Evolutionary conservation across 2,113 vertebrate genomes (phyloP).

Genomic region (Columba livia): DNA sequence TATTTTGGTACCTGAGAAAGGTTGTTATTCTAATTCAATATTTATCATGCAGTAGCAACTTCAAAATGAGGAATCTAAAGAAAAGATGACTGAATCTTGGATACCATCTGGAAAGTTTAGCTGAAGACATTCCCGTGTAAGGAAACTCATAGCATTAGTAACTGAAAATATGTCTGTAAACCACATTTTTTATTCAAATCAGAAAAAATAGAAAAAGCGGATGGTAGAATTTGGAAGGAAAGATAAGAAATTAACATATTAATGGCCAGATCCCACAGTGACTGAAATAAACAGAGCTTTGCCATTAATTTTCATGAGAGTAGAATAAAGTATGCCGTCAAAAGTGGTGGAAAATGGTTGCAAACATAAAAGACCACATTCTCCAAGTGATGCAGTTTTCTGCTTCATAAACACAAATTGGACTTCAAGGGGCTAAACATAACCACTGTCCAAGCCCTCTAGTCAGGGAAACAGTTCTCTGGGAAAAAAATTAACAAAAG

Average conservation of each 20-base stretch:
- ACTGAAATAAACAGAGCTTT: conserved; percentile 2
- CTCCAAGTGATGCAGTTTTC: not conserved
- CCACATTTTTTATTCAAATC: not conserved
- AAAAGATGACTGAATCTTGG: not conserved
- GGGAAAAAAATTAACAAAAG: not conserved
- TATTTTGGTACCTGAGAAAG: conserved; percentile 37
- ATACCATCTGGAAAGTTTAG: conserved; percentile 38
- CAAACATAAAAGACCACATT: not conserved
- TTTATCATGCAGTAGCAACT: conserved; percentile 9
- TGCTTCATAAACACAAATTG: not conserved
- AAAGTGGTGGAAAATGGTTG: not conserved
- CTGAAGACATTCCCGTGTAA: not conserved
- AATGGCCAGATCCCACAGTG: not conserved
- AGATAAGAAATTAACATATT: conserved; percentile 45
- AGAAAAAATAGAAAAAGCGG: not conserved
- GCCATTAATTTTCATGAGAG: conserved; percentile 4
- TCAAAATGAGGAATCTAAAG: conserved; percentile 36
- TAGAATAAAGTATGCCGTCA: not conserved
- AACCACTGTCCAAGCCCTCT: not conserved
- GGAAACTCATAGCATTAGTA: conserved; percentile 26
- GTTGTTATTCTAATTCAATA: conserved; percentile 53
- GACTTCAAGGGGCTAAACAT: not conserved
- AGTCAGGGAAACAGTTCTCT: not conserved
- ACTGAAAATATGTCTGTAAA: conserved; percentile 22
- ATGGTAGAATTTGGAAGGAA: conserved; percentile 17